Evolutionary conservation across 2,888 invertebrate species (phyloP).

Genomic region (Leuctra nigra): DNA sequence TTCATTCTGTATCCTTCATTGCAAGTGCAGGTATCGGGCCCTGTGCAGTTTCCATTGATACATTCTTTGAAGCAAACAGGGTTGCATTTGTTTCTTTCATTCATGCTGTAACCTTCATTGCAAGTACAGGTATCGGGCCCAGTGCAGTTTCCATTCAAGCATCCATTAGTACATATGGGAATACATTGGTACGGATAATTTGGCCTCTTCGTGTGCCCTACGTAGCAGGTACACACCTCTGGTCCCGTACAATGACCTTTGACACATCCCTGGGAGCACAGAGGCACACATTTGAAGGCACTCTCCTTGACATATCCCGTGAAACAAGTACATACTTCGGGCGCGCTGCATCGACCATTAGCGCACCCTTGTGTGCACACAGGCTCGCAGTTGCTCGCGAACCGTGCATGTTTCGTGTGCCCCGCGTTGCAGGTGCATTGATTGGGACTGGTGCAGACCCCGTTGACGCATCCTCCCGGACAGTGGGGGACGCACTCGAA

Average conservation of each 20-base stretch:
- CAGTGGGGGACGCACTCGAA: not conserved
- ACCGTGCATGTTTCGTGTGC: not conserved
- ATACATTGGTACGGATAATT: not conserved
- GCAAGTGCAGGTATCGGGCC: constrained; percentile 18
- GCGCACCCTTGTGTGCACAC: constrained; percentile 19
- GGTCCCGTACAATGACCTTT: constrained; percentile 40
- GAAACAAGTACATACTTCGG: constrained; percentile 30
- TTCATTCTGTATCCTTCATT: not conserved
- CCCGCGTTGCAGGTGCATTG: not conserved
- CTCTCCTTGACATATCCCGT: constrained; percentile 22
- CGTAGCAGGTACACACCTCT: constrained; percentile 43
- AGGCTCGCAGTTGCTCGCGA: constrained; percentile 30
- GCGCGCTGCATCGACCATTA: constrained; percentile 27
- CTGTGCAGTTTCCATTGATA: constrained; percentile 10
- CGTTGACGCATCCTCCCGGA: not conserved
- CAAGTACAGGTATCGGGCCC: constrained; percentile 18
- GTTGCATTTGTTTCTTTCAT: constrained; percentile 9
- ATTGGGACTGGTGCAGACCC: not conserved
- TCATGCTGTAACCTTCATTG: constrained; percentile 5
- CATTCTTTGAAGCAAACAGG: constrained; percentile 11
- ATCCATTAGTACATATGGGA: constrained; percentile 16
- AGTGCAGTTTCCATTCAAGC: constrained; percentile 14
- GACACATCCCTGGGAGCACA: constrained; percentile 35
- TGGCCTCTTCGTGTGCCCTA: constrained; percentile 35
- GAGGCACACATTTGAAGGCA: constrained; percentile 33